Evolutionary conservation across 2,888 invertebrate species (phyloP).

Genomic region (Strigamia transsilvanica): DNA sequence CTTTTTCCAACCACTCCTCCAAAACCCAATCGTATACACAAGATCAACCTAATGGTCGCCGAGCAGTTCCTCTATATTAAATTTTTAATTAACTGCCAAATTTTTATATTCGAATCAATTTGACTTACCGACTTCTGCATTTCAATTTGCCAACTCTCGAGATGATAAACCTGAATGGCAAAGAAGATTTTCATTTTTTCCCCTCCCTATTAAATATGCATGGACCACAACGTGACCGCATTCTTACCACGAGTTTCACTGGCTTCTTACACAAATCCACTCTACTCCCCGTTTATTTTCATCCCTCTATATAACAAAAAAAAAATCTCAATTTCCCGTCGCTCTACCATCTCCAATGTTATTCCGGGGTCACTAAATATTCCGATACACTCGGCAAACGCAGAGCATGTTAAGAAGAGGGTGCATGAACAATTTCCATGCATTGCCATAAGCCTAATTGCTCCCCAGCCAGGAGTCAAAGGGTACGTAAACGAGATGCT

Average conservation of each 20-base stretch:
- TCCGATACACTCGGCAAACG: neutral
- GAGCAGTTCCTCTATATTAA: neutral
- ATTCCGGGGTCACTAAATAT: conserved; percentile 21
- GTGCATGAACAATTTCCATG: conserved; percentile 10
- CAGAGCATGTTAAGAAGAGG: conserved; percentile 2
- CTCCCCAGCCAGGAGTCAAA: conserved; percentile 43
- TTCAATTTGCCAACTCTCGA: conserved; percentile 23
- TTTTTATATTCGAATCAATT: conserved; percentile 15
- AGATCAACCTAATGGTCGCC: conserved; percentile 6
- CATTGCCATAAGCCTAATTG: conserved; percentile 48
- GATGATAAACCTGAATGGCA: conserved; percentile 8
- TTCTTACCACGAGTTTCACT: conserved; percentile 1
- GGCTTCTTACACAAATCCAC: conserved; percentile 15
- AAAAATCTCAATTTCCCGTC: neutral
- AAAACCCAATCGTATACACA: neutral
- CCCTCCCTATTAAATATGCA: conserved; percentile 10
- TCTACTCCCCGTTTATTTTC: neutral
- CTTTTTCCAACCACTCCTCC: neutral
- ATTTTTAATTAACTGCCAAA: neutral
- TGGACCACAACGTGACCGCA: conserved; percentile 25
- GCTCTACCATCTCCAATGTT: neutral
- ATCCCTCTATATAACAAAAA: neutral
- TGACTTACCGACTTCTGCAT: conserved; percentile 13
- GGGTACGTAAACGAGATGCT: conserved; percentile 46
- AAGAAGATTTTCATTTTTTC: conserved; percentile 24